Percentiles rank a stretch among this genome's conserved stretches.
These are phyloP conservation scores for Sussaba pulchella DNA, from an alignment of 2,888 invertebrate genomes.

Conservation along the genomic window DNA sequence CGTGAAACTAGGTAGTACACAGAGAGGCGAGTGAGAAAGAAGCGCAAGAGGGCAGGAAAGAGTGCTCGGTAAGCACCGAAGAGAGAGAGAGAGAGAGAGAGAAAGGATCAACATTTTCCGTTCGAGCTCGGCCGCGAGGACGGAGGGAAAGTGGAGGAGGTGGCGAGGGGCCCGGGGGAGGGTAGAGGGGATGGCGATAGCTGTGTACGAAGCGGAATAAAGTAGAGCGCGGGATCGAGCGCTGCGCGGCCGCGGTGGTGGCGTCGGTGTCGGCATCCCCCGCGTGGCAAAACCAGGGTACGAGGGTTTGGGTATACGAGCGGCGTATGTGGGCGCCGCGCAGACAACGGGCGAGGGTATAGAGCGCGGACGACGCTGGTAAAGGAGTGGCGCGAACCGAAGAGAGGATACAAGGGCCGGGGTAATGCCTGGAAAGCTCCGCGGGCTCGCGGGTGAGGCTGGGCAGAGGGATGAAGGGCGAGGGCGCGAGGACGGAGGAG, in stretches of 20 bases:
- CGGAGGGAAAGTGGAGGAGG: too few relatives aligned
- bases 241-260: slow-evolving; percentile 53
- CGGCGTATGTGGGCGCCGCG: slow-evolving; percentile 20
- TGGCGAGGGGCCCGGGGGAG: too few relatives aligned
- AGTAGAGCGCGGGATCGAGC: slow-evolving; percentile 66
- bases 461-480: slow-evolving; percentile 1
- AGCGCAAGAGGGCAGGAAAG: slow-evolving; percentile 1
- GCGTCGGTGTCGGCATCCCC: slow-evolving; percentile 42
- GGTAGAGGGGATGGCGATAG: too few relatives aligned
- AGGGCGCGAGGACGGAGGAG: slow-evolving; percentile 33
- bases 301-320: slow-evolving; percentile 48
- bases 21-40: slow-evolving; percentile 18
- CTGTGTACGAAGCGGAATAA: slow-evolving; percentile 69
- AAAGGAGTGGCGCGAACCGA: slow-evolving; percentile 38
- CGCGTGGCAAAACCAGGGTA: slow-evolving; percentile 24
- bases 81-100: slow-evolving; percentile 22
- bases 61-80: too few relatives aligned
- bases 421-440: slow-evolving; percentile 44
- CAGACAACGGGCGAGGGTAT: slow-evolving; percentile 41
- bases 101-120: slow-evolving; percentile 43
- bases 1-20: slow-evolving; percentile 21
- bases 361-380: slow-evolving; percentile 26
- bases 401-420: slow-evolving; percentile 42
- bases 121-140: slow-evolving; percentile 61
- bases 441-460: slow-evolving; percentile 21